A percentile compares a stretch with the other conserved stretches of the same genome.
Conservation (phyloP, 2,888 invertebrate genomes). For the Pollenia labialis region DNA sequence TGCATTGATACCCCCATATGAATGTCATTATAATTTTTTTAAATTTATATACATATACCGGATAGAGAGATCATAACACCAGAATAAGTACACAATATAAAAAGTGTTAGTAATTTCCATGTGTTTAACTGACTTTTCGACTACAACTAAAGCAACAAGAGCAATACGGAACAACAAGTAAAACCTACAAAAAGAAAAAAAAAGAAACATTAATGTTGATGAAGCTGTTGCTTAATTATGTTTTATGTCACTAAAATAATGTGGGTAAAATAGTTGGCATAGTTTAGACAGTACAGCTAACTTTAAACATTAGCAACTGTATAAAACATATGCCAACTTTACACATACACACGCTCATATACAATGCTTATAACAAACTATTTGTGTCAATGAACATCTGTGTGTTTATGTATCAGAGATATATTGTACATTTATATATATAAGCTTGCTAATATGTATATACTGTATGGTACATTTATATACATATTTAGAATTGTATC, state of each 20-base stretch:
- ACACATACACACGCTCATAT: background rate
- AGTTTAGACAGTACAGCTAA: slow-evolving; percentile 51
- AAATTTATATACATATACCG: background rate
- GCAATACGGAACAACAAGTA: background rate
- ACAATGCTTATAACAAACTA: background rate
- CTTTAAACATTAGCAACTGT: slow-evolving; percentile 57
- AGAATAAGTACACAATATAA: slow-evolving; percentile 7
- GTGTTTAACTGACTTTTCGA: slow-evolving; percentile 10
- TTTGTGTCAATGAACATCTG: background rate
- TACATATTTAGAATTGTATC: background rate
- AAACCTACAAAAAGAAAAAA: background rate
- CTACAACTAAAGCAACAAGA: slow-evolving; percentile 11
- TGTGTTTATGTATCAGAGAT: too few species aligned
- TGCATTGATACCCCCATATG: slow-evolving; percentile 12
- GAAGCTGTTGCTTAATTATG: slow-evolving; percentile 68
- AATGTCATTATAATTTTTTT: background rate
- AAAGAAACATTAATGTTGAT: slow-evolving; percentile 53
- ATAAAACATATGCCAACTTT: slow-evolving; percentile 15
- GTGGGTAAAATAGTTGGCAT: slow-evolving; percentile 64
- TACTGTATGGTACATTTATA: too few species aligned
- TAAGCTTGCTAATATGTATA: too few species aligned
- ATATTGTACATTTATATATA: too few species aligned
- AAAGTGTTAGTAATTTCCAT: slow-evolving; percentile 52
- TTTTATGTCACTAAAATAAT: slow-evolving; percentile 66
- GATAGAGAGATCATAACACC: background rate